Conservation (phyloP, 2,888 invertebrate species). For the Philaethria dido region DNA sequence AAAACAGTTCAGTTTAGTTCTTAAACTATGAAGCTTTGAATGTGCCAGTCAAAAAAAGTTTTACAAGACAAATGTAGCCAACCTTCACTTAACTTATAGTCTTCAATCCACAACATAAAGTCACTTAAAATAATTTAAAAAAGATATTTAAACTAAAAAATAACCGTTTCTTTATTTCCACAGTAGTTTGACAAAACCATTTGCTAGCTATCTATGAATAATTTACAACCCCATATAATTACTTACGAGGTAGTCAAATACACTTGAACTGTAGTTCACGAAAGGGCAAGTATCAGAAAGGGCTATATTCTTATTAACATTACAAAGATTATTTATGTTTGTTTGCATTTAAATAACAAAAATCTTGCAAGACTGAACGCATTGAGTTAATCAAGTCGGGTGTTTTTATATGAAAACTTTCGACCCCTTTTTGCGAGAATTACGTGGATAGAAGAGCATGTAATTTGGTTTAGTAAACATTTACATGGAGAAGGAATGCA, state of each 20-base stretch:
- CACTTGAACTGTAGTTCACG: constrained; percentile 17
- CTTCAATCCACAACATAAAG: not conserved
- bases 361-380: not conserved
- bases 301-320: constrained; percentile 20
- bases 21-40: too few relatives aligned
- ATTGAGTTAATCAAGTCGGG: not conserved
- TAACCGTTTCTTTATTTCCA: not conserved
- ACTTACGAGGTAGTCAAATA: not conserved
- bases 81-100: not conserved
- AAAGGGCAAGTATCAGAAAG: constrained; percentile 14
- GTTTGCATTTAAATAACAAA: constrained; percentile 14
- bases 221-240: constrained; percentile 18
- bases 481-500: too few relatives aligned
- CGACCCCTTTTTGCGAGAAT: too few relatives aligned
- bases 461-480: too few relatives aligned
- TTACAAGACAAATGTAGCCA: too few relatives aligned
- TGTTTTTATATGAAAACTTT: too few relatives aligned
- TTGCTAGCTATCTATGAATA: constrained; percentile 5
- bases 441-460: too few relatives aligned
- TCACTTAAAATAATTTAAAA: not conserved
- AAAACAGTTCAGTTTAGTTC: too few relatives aligned
- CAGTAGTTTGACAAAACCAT: constrained; percentile 3
- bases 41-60: too few relatives aligned
- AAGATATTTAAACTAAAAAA: not conserved
- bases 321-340: constrained; percentile 14